A percentile compares a stretch with the other conserved stretches of the same genome.
Evolutionary conservation across 1,140 invertebrate genomes (phyloP).

Genomic region (Panonychus citri): DNA sequence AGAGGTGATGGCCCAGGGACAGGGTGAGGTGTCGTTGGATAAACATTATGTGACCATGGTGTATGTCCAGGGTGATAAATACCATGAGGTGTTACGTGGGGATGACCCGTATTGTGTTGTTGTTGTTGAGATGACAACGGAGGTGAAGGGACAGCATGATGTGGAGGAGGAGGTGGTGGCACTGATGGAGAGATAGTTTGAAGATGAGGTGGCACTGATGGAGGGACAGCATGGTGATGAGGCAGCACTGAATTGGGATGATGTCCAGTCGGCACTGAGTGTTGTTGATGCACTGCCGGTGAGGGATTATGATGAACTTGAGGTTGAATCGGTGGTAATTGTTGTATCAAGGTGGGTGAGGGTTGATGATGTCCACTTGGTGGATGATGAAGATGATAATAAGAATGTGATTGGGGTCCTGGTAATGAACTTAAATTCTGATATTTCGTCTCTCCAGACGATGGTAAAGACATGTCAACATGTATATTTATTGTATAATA

Average conservation of each 20-base stretch:
- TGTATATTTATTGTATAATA: too few relatives aligned
- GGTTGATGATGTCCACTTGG: background rate
- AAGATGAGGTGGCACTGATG: constrained; percentile 15
- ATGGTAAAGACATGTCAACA: background rate
- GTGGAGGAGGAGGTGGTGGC: background rate
- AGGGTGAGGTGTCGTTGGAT: constrained; percentile 23
- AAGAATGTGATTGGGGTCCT: background rate
- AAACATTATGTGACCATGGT: constrained; percentile 66
- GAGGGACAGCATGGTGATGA: background rate
- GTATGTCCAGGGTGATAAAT: constrained; percentile 30
- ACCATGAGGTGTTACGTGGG: background rate
- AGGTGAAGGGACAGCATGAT: background rate
- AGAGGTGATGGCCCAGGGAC: background rate
- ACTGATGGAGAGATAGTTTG: too few relatives aligned
- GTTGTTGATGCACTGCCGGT: too few relatives aligned
- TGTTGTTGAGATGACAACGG: background rate
- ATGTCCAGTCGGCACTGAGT: too few relatives aligned
- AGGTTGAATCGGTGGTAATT: too few relatives aligned
- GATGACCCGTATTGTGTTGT: background rate
- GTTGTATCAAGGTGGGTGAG: too few relatives aligned
- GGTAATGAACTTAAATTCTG: too few relatives aligned
- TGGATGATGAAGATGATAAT: constrained; percentile 22
- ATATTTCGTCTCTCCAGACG: too few relatives aligned
- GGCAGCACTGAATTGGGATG: constrained; percentile 16
- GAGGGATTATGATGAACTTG: too few relatives aligned